These are phyloP conservation scores for Colostygia pectinataria DNA, from an alignment of 2,888 invertebrate genomes.

Conservation along the genomic window DNA sequence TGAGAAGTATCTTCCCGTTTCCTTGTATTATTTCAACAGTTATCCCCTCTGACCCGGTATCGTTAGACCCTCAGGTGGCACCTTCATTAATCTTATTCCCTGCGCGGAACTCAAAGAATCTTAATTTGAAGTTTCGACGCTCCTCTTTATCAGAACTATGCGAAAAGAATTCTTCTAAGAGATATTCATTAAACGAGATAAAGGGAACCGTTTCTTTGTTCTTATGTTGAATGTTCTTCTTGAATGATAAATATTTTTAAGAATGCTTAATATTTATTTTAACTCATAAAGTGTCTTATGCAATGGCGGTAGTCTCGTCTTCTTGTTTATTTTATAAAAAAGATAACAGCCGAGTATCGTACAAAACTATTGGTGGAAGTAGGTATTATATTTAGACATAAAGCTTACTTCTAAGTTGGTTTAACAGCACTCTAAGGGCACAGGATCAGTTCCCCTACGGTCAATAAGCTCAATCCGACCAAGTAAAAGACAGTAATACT, in stretches of 20 bases:
- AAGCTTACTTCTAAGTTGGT: too few relatives aligned
- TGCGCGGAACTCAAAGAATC: slow-evolving; percentile 77
- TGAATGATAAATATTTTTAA: slow-evolving; percentile 26
- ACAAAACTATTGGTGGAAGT: too few relatives aligned
- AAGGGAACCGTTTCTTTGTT: slow-evolving; percentile 44
- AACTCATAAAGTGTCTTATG: neutral
- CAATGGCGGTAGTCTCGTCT: neutral
- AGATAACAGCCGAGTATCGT: too few relatives aligned
- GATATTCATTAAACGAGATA: slow-evolving; percentile 74
- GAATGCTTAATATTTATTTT: slow-evolving; percentile 18
- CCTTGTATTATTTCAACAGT: slow-evolving; percentile 66
- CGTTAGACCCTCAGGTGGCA: slow-evolving; percentile 75
- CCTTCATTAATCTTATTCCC: slow-evolving; percentile 81
- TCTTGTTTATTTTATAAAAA: neutral
- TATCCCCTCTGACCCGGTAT: slow-evolving; percentile 60
- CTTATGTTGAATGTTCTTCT: slow-evolving; percentile 36
- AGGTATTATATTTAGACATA: too few relatives aligned
- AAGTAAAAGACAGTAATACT: too few relatives aligned
- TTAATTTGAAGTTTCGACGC: slow-evolving; percentile 82
- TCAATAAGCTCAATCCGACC: too few relatives aligned
- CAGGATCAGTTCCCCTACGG: too few relatives aligned
- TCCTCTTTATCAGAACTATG: slow-evolving; percentile 80
- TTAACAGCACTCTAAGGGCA: too few relatives aligned
- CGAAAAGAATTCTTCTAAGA: slow-evolving; percentile 72
- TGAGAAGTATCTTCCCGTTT: slow-evolving; percentile 29